phyloP scores from a whole-genome alignment of 23 tunicate species.

The Aplidium turbinatum region DNA sequence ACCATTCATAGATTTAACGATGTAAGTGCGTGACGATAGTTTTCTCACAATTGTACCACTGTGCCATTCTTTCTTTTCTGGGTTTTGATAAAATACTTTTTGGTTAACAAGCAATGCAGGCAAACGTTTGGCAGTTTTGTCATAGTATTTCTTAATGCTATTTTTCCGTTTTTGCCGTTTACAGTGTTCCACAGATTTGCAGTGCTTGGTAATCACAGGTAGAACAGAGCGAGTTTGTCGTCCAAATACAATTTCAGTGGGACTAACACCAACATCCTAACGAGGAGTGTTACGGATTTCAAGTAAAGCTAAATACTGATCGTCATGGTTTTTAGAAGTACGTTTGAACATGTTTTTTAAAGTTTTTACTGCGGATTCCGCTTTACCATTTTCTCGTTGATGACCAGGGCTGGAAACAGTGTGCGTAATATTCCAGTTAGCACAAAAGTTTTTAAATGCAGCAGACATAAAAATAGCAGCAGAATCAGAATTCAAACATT shows the following conservation, averaged over 20 bases:
- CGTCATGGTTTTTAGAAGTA: background rate
- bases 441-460: no score
- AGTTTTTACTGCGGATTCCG: constrained; percentile 10
- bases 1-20: constrained; percentile 3
- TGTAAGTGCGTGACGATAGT: background rate
- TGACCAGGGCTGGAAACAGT: no score
- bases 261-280: constrained; percentile 6
- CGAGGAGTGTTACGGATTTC: constrained; percentile 27
- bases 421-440: no score
- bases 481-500: no score
- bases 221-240: constrained; percentile 23
- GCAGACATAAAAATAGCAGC: no score
- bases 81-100: constrained; percentile 13
- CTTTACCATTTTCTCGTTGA: no score
- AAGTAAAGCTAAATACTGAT: constrained; percentile 27
- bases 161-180: background rate
- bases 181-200: background rate
- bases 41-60: background rate
- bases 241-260: constrained; percentile 22
- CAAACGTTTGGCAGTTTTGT: constrained; percentile 13
- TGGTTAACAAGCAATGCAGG: constrained; percentile 12
- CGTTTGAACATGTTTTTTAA: constrained; percentile 12
- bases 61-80: constrained; percentile 31
- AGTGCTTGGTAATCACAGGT: background rate
- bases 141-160: background rate